Percentiles rank a stretch among this genome's conserved stretches.
Evolutionary conservation across 2,113 vertebrate species (phyloP).

Genomic region (Oreocharis arfaki): DNA sequence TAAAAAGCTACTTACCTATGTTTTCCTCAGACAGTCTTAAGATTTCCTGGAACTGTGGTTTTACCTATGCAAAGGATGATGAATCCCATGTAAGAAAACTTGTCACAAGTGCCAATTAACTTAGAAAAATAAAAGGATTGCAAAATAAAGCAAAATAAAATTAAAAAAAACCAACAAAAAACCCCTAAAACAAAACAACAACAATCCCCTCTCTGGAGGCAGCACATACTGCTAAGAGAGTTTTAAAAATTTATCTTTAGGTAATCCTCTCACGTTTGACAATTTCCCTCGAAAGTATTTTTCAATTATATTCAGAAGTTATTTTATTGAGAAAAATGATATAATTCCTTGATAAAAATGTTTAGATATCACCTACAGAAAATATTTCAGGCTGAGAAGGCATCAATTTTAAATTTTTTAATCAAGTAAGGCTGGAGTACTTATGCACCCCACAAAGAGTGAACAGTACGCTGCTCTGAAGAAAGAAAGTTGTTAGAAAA

Average conservation of each 20-base stretch:
- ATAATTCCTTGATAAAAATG: background rate
- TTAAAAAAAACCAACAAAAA: too few species aligned
- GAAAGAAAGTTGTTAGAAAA: background rate
- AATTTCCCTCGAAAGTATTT: background rate
- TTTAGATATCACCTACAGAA: background rate
- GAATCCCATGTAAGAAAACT: constrained; percentile 8
- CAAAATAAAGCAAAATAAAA: background rate
- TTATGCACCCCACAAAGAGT: background rate
- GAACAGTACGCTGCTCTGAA: background rate
- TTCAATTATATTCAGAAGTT: background rate
- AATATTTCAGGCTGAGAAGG: background rate
- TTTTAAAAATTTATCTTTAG: background rate
- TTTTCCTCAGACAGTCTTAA: constrained; percentile 96
- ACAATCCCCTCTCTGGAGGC: background rate
- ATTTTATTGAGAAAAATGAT: background rate
- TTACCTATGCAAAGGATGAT: constrained; percentile 79
- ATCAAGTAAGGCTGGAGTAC: background rate
- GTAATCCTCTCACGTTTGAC: background rate
- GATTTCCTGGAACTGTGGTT: constrained; percentile 98
- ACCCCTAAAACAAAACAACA: background rate
- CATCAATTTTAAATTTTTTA: background rate
- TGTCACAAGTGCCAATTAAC: background rate
- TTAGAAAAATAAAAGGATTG: background rate
- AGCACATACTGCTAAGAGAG: background rate
- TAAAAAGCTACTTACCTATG: constrained; percentile 81